phyloP scores from a whole-genome alignment of 2,888 invertebrate species.

The Oithona nana region DNA sequence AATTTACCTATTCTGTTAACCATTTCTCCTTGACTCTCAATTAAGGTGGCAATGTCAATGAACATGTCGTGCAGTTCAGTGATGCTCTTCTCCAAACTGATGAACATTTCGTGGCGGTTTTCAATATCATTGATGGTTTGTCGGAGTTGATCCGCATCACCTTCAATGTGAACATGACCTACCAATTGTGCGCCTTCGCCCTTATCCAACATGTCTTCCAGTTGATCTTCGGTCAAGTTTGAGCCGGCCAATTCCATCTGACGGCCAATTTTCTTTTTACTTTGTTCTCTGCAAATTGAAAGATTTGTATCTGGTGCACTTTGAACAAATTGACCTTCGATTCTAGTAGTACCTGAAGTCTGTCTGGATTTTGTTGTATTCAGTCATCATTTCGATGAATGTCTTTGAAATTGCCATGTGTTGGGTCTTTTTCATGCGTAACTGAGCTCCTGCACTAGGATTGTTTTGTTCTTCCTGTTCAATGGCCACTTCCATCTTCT shows the following conservation, averaged over 20 bases:
- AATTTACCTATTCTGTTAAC: constrained; percentile 12
- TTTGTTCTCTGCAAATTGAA: neutral
- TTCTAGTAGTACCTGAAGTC: neutral
- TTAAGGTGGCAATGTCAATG: constrained; percentile 14
- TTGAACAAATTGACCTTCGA: no score
- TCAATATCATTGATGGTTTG: constrained; percentile 13
- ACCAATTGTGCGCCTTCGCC: constrained; percentile 8
- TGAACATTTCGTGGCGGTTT: constrained; percentile 13
- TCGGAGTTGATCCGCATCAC: constrained; percentile 10
- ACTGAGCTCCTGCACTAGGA: neutral
- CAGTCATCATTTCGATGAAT: constrained; percentile 13
- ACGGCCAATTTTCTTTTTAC: constrained; percentile 5
- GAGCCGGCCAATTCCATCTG: constrained; percentile 9
- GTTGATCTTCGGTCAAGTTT: constrained; percentile 10
- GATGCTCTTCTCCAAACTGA: constrained; percentile 15
- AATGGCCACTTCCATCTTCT: constrained; percentile 10
- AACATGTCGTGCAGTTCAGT: constrained; percentile 15
- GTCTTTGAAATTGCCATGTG: constrained; percentile 5
- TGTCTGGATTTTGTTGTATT: constrained; percentile 10
- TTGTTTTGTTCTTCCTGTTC: neutral
- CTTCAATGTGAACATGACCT: constrained; percentile 12
- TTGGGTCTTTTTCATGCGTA: constrained; percentile 11
- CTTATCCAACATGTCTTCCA: constrained; percentile 5
- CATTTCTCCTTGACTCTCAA: constrained; percentile 16
- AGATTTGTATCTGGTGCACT: no score